These are phyloP conservation scores for Microcebus jonahi DNA, from an alignment of 2,113 vertebrate genomes.

Conservation along the genomic window DNA sequence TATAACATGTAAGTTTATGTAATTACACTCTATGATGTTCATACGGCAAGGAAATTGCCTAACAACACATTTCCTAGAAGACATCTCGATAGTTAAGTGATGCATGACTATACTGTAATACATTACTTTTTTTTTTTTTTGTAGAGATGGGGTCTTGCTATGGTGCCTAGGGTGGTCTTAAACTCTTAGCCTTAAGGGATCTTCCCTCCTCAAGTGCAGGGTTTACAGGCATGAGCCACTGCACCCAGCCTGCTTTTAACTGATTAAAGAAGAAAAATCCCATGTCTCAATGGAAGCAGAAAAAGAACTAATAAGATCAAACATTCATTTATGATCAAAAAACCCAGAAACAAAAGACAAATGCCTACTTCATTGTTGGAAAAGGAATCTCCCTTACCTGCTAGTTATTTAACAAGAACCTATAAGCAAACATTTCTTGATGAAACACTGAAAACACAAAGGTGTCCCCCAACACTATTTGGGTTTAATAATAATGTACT, in stretches of 20 bases:
- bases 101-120: too few species aligned
- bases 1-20: not conserved
- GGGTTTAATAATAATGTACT: fast-evolving
- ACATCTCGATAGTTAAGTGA: too few species aligned
- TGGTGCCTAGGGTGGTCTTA: too few species aligned
- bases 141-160: too few species aligned
- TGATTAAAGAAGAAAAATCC: not conserved
- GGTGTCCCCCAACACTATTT: not conserved
- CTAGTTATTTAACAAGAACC: not conserved
- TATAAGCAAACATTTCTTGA: not conserved
- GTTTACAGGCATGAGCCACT: too few species aligned
- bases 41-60: not conserved
- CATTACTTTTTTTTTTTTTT: too few species aligned
- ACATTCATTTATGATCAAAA: not conserved
- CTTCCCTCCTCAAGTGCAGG: too few species aligned
- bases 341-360: too few species aligned
- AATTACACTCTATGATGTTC: not conserved
- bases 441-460: not conserved
- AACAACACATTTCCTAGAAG: not conserved
- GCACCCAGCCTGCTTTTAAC: too few species aligned
- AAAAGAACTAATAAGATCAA: not conserved
- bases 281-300: not conserved
- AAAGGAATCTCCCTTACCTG: not conserved
- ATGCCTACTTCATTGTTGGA: not conserved
- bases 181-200: too few species aligned